These are phyloP conservation scores for Andricus curvator DNA, from an alignment of 2,888 invertebrate genomes.

Conservation along the genomic window DNA sequence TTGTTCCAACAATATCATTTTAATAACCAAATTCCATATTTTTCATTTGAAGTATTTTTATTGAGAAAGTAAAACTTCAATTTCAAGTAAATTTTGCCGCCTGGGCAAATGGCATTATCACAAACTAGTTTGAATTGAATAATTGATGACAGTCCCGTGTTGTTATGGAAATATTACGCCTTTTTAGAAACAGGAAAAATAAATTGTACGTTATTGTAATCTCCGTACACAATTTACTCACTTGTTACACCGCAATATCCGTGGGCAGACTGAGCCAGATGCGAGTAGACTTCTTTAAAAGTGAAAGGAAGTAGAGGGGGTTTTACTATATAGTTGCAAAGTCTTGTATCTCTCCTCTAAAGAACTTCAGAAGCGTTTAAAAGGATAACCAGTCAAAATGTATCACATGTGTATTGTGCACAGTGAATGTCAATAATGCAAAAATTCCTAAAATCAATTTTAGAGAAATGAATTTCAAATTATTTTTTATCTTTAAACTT, in stretches of 20 bases:
- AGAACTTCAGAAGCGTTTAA: conserved; percentile 34
- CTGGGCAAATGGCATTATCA: not conserved
- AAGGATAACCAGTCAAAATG: conserved; percentile 13
- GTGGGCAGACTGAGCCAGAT: conserved; percentile 45
- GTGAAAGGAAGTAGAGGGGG: conserved; percentile 60
- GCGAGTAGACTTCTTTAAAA: conserved; percentile 57
- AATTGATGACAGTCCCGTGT: not conserved
- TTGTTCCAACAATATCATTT: too few relatives aligned
- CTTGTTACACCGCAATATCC: conserved; percentile 43
- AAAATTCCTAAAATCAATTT: not conserved
- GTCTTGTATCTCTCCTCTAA: conserved; percentile 45
- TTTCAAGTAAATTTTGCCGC: too few relatives aligned
- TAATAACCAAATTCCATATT: not conserved
- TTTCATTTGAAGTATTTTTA: not conserved
- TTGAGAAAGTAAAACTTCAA: too few relatives aligned
- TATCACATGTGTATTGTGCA: not conserved
- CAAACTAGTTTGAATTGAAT: not conserved
- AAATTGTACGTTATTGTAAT: not conserved
- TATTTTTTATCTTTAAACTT: not conserved
- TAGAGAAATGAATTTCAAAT: not conserved
- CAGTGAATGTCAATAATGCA: not conserved
- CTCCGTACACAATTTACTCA: conserved; percentile 29
- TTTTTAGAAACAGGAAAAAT: conserved; percentile 12
- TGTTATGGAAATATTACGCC: too few relatives aligned
- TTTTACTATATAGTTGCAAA: conserved; percentile 36